These are phyloP conservation scores for Tinamus major DNA, from an alignment of 2,797 vertebrate genomes.

Conservation along the genomic window DNA sequence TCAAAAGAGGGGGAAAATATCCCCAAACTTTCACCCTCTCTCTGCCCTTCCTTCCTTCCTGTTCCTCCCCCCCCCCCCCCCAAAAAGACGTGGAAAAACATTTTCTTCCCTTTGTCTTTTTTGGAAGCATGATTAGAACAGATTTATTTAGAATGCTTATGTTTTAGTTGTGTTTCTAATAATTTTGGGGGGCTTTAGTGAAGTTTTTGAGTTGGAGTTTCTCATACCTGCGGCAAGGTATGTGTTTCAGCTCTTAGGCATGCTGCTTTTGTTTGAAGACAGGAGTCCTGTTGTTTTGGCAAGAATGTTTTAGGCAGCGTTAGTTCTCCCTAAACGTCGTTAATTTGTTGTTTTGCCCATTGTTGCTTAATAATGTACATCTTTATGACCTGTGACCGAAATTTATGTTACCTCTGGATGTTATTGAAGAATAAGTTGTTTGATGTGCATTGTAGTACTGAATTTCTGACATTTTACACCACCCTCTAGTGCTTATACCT, in stretches of 20 bases:
- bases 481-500: background rate
- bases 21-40: too few species aligned
- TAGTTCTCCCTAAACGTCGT: background rate
- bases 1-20: background rate
- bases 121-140: background rate
- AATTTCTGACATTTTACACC: background rate
- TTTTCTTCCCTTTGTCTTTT: background rate
- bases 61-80: background rate
- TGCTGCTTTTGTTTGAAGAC: background rate
- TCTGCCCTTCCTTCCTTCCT: too few species aligned
- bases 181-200: background rate
- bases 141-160: background rate
- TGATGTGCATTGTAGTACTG: fast-evolving
- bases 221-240: background rate
- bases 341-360: background rate
- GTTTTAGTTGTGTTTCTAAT: background rate
- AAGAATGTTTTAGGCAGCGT: background rate
- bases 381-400: background rate
- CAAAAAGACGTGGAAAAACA: background rate
- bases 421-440: background rate
- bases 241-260: background rate
- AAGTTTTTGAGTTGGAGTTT: background rate
- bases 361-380: background rate
- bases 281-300: background rate
- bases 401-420: background rate